These are phyloP conservation scores for Oryzias celebensis DNA, from an alignment of 2,113 vertebrate genomes.

Conservation along the genomic window DNA sequence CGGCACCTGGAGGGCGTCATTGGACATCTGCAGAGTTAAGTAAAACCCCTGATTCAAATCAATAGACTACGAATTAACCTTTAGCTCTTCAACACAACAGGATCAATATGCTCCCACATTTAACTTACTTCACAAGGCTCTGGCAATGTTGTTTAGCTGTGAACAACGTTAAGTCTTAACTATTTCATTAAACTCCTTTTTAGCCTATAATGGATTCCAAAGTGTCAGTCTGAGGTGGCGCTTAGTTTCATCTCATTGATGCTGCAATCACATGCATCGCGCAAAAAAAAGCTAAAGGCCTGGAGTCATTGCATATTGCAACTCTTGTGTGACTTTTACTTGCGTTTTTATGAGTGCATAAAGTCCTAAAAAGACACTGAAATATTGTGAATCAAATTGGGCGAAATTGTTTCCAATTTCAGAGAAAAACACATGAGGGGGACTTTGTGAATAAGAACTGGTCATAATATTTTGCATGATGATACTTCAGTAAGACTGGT, in stretches of 20 bases:
- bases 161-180: conserved; percentile 35
- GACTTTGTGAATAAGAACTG: too few species aligned
- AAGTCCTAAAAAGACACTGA: too few species aligned
- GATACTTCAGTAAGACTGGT: background rate
- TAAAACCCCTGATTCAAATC: conserved; percentile 73
- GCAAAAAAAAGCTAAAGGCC: background rate
- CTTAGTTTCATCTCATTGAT: conserved; percentile 42
- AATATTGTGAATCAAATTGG: too few species aligned
- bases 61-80: conserved; percentile 76
- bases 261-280: conserved; percentile 19
- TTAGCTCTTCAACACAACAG: conserved; percentile 61
- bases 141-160: conserved; percentile 25
- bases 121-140: conserved; percentile 44
- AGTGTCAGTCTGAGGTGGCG: conserved; percentile 6
- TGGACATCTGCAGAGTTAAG: conserved; percentile 57
- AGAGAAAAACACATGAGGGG: too few species aligned
- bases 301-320: background rate
- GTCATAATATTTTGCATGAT: background rate
- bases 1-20: conserved; percentile 44
- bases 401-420: too few species aligned
- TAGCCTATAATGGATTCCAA: conserved; percentile 23
- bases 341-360: too few species aligned
- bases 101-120: conserved; percentile 61
- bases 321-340: too few species aligned
- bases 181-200: conserved; percentile 34